Conservation (phyloP, 2,113 vertebrate species). For the Cisticola juncidis region DNA sequence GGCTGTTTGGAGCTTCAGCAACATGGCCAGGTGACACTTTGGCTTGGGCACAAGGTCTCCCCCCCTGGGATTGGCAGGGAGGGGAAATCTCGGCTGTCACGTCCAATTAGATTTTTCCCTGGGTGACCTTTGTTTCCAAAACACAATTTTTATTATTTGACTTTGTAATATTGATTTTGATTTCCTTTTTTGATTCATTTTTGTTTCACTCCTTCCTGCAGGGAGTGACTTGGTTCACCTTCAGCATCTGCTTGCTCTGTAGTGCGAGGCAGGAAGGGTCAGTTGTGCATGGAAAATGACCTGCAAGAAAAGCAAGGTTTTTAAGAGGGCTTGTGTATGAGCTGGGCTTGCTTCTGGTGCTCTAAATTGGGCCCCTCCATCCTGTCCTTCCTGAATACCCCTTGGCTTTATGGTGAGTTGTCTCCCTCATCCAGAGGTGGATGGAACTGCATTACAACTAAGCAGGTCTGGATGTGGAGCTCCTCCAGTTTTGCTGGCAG, state of each 20-base stretch:
- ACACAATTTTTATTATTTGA: constrained; percentile 43
- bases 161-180: constrained; percentile 61
- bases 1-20: background rate
- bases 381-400: background rate
- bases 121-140: constrained; percentile 20
- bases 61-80: background rate
- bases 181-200: constrained; percentile 32
- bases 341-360: background rate
- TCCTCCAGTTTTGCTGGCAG: background rate
- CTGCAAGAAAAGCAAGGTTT: background rate
- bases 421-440: background rate
- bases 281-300: background rate
- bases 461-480: background rate
- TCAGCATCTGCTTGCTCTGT: background rate
- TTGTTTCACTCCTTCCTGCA: background rate
- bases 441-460: background rate
- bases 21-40: background rate
- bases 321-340: background rate
- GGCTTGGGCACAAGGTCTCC: background rate
- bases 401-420: background rate
- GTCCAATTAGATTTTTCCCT: background rate
- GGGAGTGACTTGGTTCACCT: constrained; percentile 50
- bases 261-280: background rate
- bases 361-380: background rate
- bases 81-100: background rate